Evolutionary conservation across 2,888 invertebrate species (phyloP).

Genomic region (Cephalotes varians): DNA sequence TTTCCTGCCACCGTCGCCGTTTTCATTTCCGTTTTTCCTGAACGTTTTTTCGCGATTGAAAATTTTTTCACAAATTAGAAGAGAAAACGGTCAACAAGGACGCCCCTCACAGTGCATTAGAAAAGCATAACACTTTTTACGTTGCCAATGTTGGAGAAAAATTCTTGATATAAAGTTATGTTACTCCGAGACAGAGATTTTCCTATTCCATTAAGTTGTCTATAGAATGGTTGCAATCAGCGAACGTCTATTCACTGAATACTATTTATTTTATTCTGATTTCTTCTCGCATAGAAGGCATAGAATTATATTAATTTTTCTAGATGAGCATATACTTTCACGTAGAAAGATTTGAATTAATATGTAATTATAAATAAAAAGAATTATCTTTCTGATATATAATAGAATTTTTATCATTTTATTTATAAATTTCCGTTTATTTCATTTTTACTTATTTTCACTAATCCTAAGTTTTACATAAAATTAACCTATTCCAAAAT

Average conservation of each 20-base stretch:
- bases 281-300: neutral
- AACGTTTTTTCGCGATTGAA: neutral
- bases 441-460: neutral
- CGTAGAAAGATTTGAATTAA: neutral
- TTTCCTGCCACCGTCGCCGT: neutral
- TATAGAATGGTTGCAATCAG: neutral
- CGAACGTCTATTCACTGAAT: neutral
- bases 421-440: neutral
- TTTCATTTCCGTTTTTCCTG: conserved; percentile 13
- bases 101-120: neutral
- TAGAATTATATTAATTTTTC: conserved; percentile 8
- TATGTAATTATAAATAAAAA: neutral
- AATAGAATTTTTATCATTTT: neutral
- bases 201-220: conserved; percentile 1
- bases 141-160: neutral
- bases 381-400: neutral
- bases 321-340: neutral
- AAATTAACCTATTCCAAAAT: neutral
- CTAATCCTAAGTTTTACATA: no score
- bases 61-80: conserved; percentile 19
- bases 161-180: neutral
- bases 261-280: conserved; percentile 7
- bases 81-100: conserved; percentile 17
- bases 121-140: conserved; percentile 17
- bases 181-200: neutral